A percentile compares a stretch with the other conserved stretches of the same genome.
Evolutionary conservation across 2,797 vertebrate genomes (phyloP).

Genomic region (Carcharodon carcharias): DNA sequence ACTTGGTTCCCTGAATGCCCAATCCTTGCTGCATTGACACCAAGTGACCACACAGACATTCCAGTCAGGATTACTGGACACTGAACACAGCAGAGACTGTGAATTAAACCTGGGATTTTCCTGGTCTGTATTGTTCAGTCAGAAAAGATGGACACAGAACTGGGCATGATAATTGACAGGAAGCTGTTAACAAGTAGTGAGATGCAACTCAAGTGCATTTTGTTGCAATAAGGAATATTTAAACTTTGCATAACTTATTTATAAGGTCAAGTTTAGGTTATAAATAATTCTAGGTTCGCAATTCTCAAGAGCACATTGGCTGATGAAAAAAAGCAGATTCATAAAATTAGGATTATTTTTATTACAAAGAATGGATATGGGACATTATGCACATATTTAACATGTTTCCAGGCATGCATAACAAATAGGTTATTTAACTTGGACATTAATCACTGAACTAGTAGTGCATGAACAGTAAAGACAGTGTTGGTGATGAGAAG

Average conservation of each 20-base stretch:
- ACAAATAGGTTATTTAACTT: background rate
- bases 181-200: background rate
- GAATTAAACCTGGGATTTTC: background rate
- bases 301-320: background rate
- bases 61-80: background rate
- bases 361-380: background rate
- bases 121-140: background rate
- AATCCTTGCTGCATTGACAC: background rate
- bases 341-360: background rate
- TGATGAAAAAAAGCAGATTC: background rate
- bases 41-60: background rate
- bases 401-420: background rate
- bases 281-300: background rate
- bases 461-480: background rate
- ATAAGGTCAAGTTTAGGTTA: background rate
- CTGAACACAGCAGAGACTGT: background rate
- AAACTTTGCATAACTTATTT: background rate
- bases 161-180: background rate
- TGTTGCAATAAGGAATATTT: background rate
- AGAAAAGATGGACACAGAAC: background rate
- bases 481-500: background rate
- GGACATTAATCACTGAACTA: background rate
- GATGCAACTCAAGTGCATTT: background rate
- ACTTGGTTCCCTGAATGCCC: background rate
- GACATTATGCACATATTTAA: background rate